Base-by-base conservation (phyloP, 1,140 invertebrate genomes). In the Hylaeus anthracinus region DNA sequence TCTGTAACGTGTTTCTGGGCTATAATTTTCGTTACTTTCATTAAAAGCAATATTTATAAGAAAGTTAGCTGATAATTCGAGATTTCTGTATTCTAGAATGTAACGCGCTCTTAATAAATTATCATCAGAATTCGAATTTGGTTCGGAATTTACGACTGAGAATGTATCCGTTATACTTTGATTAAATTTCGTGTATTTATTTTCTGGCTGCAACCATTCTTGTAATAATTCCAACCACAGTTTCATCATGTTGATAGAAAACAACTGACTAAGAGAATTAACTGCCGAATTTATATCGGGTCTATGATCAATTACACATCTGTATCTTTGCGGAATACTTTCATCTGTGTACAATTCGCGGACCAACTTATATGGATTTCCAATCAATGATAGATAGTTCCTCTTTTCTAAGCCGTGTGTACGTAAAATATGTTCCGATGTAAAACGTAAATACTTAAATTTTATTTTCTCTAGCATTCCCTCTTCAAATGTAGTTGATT, bases 281-380 rank as follows among this genome's bases (percentile, higher is more conserved):
- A 88, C 90, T 1, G 91, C 93, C 43, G 87, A 83, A 85, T 94
- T 94, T n/a, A 94, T 92, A 65, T 94, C 92, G n/a, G 89, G 90
- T 65, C 87, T 85, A 4, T 85, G 65, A 64, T 82, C 65, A 6
- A 79, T 86, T 26, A 86, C 75, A 2, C 84, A 86, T 64, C 67
- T 88, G 76, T 88, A 91, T 65, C 91, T 81, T 45, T 86, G 77
- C 9, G 92, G 82, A 80, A 94, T 93, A 58, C 92, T 92, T 64
- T 91, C 86, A 72, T 94, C 92, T 63, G 89, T 86, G 75, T 94
- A 94, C 5, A 94, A 77, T 70, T 90, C 88, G 26, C 76, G 73
- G 5, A 94, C 86, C 53, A 94, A 78, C 43, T 92, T 88, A 37
- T 79, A 48, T 0, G 92, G 91, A 69, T 89, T 78, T 6, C 86